Evolutionary conservation across 2,888 invertebrate species (phyloP), one percentile per base, ranked within the genome.

Genomic region (Cyclophora punctaria): DNA sequence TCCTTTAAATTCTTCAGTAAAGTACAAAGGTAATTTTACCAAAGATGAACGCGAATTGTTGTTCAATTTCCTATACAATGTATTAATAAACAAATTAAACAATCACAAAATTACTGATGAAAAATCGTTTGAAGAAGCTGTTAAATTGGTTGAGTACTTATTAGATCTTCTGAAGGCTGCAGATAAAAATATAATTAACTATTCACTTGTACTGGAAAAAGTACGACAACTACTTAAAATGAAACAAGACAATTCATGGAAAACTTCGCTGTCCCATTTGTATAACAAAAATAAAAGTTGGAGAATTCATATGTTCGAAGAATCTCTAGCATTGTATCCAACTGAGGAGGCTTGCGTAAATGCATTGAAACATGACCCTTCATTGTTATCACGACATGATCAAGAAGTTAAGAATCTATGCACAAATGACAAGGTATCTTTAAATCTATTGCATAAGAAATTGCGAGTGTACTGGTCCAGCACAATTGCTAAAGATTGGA

Each of bases 231-330:
- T 71, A 2, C 59, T 75, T 33, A 57, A 68, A 50, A 56, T 73
- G 3, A 76, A 71, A 49, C 68, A 67, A 44, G 55, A 71, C 49
- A 69, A 73, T 41, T 60, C 59, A 5, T 79, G 71, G 72, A 63
- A 69, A 41, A 46, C 49, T 3, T 54, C 65, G 54, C 55, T 83
- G 44, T 56, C 63, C 5, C 44, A 53, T 5, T 55, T 83, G 41
- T 85, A 83, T 53, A 73, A 78, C 48, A 64, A 66, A 48, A 76
- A 84, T 34, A 83, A 80, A 53, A 66, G 75, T 7, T 83, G 82
- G 83, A 68, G 69, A 50, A 80, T 63, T 54, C 50, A 57, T 20
- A 63, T 85, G 61, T 83, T 84, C 58, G 71, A 79, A 49, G 76
- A 81, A 40, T 84, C 83, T 2, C 41, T 85, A 43, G 35, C 55